Evolutionary conservation across 2,888 invertebrate genomes (phyloP).

Genomic region (Heliothis peltigera): DNA sequence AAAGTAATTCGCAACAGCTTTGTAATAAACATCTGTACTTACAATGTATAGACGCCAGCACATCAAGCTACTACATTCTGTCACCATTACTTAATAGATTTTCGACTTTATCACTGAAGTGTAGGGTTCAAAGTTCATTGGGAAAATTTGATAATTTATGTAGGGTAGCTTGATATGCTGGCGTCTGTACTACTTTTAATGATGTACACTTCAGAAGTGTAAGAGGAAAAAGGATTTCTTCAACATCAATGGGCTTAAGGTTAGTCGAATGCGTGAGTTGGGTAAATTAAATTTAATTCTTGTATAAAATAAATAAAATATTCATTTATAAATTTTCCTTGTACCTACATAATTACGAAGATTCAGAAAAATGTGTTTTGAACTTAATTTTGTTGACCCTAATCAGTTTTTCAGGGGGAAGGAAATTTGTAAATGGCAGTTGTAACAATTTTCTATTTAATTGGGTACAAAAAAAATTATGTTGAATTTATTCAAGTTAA

Average conservation of each 20-base stretch:
- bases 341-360: slow-evolving; percentile 21
- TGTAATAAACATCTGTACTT: slow-evolving; percentile 6
- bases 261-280: background rate
- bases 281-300: background rate
- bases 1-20: background rate
- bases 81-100: no score
- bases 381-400: background rate
- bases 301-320: slow-evolving; percentile 3
- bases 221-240: slow-evolving; percentile 2
- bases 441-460: no score
- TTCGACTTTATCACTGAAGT: no score
- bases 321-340: slow-evolving; percentile 12
- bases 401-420: background rate
- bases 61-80: no score
- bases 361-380: background rate
- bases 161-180: no score
- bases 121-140: no score
- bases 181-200: slow-evolving; percentile 5
- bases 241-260: background rate
- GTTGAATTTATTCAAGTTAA: no score
- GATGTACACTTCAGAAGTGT: background rate
- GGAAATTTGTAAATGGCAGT: no score
- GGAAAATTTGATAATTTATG: no score
- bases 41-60: no score
- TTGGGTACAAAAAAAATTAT: no score